Evolutionary conservation across 2,113 vertebrate genomes (phyloP), one percentile per base, ranked within the genome.

Genomic region (Coptodon bakossiorum): DNA sequence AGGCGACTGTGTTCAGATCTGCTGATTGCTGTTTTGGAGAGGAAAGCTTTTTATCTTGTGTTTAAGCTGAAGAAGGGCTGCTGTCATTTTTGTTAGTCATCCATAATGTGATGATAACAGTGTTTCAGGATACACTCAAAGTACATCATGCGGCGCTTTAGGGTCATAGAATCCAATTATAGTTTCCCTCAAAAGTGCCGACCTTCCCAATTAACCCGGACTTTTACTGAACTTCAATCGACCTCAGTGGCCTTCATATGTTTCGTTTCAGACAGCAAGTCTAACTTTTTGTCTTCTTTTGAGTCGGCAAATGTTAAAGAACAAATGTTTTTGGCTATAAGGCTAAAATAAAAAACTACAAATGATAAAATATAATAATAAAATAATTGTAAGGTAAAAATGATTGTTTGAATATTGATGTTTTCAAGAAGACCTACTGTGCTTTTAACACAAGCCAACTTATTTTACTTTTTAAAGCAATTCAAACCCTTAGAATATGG

Each of bases 11-110:
- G 88, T 68, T 90, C 87, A 80, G 91, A 93, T 92, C 84, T 57
- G 88, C 90, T 92, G 89, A 94, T 92, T 89, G 90, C 88, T 86
- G 86, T 88, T 90, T 93, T 87, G 63, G 80, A 89, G 86, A 82
- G 85, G 61, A 86, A 61, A 76, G 87, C 80, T 85, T 88, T 88
- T 87, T 80, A 82, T 93, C 83, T 91, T 71, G 59, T 83, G 48
- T 88, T 90, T 86, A 81, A 38, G 80, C 59, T 48, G 83, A 88
- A 83, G 81, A 85, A 36, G 63, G 78, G 85, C 19, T 34, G 59
- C 68, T 86, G 86, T 86, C 82, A 50, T 80, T 90, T 87, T 38
- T 90, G 85, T 83, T 80, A 56, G 78, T 86, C 78, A 68, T 82
- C 53, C 73, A 86, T 91, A 91, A 94, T 91, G 61, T 79, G 86